Conservation (phyloP, 2,113 vertebrate genomes). For the Stigmatopora nigra region DNA sequence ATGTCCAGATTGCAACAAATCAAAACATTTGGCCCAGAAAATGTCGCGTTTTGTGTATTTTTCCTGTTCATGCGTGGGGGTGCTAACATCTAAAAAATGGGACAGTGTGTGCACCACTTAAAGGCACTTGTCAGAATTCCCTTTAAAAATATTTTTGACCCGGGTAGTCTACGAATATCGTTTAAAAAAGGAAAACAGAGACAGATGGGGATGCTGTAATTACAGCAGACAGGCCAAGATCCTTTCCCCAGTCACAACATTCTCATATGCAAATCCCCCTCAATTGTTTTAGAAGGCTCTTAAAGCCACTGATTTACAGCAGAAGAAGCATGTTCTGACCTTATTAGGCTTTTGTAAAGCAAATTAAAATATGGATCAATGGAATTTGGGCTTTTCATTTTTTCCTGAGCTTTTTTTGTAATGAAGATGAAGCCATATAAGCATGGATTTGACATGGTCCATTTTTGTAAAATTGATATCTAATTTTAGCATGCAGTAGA, state of each 20-base stretch:
- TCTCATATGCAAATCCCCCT: constrained; percentile 47
- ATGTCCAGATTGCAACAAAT: neutral
- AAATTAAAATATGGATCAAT: constrained; percentile 18
- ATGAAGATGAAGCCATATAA: constrained; percentile 9
- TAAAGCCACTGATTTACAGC: constrained; percentile 36
- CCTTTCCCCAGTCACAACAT: constrained; percentile 37
- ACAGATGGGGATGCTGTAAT: constrained; percentile 45
- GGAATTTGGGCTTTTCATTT: constrained; percentile 40
- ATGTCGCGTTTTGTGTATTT: neutral
- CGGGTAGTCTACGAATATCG: constrained; percentile 19
- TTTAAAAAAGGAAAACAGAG: constrained; percentile 33
- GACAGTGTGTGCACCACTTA: constrained; percentile 11
- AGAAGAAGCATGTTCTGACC: constrained; percentile 34
- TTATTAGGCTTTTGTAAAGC: constrained; percentile 31
- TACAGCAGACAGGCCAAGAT: constrained; percentile 51
- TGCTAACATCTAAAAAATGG: neutral
- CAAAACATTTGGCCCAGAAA: neutral
- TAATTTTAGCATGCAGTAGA: constrained; percentile 30
- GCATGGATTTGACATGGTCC: constrained; percentile 14
- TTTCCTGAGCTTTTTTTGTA: constrained; percentile 1
- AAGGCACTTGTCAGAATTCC: constrained; percentile 28
- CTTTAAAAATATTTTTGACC: constrained; percentile 10
- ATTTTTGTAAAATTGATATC: constrained; percentile 33
- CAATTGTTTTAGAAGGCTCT: constrained; percentile 40
- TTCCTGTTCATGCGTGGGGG: neutral